Evolutionary conservation across 2,888 invertebrate species (phyloP), one percentile per base, ranked within the genome.

Genomic region (Xiphydria camelus): DNA sequence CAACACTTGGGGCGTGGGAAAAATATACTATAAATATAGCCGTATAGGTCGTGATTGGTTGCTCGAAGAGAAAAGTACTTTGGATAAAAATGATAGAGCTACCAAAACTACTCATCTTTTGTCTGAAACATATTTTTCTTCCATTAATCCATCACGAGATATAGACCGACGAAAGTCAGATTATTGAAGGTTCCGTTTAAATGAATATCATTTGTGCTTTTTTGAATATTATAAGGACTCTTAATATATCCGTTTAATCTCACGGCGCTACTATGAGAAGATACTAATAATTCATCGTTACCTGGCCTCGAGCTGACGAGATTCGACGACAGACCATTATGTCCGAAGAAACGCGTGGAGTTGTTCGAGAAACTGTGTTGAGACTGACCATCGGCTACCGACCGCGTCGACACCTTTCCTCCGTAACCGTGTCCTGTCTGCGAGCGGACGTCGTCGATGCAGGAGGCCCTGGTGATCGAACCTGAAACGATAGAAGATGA

Each of bases 321-420:
- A 77, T 91, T 90, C 57, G 84, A 85, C 43, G 88, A 86, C 59
- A 85, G 81, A 48, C 85, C 85, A 48, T 83, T 81, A 55, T 82
- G 81, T 47, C 80, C 79, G 61, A 86, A 79, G 68, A 89, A 91
- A 64, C 91, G 83, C 62, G 85, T 87, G 32, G 91, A 90, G 66
- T 85, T 83, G 68, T 90, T 91, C 47, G 90, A 88, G 76, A 91
- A 91, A 71, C 91, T 91, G 73, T 92, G 89, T 73, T 92, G 91
- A 43, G 91, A 91, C 76, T 92, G 92, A 49, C 91, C 91, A 72
- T 93, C 92, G 49, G 91, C 91, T 59, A 91, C 83, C 50, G 91
- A 90, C 65, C 91, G 84, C 31, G 79, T 68, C 54, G 78, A 62
- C 17, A 65, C 72, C 72, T 76, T 82, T 76, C 88, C 86, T 51